These are phyloP conservation scores for Eupithecia inturbata DNA, from an alignment of 2,888 invertebrate genomes.

Conservation along the genomic window DNA sequence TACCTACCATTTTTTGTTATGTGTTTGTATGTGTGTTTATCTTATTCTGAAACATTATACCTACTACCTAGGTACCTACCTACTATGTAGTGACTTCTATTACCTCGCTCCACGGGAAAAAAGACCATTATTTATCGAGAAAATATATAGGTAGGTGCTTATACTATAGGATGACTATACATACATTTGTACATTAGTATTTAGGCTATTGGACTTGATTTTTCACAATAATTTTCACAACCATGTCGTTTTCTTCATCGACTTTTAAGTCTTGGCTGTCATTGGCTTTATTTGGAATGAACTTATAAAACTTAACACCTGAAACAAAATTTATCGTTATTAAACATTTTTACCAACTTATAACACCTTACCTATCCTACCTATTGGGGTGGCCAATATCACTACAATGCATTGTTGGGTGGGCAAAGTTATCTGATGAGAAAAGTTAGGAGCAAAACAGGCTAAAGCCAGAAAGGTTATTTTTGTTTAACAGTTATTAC, in stretches of 20 bases:
- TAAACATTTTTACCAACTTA: not conserved
- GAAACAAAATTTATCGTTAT: slow-evolving; percentile 41
- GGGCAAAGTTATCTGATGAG: not conserved
- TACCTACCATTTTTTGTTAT: no score
- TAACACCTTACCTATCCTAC: not conserved
- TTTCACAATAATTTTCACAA: slow-evolving; percentile 43
- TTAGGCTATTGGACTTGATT: slow-evolving; percentile 25
- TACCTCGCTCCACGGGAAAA: no score
- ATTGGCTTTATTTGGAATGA: slow-evolving; percentile 53
- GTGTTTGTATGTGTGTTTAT: no score
- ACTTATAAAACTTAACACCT: slow-evolving; percentile 77
- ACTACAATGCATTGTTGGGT: not conserved
- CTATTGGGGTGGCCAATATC: not conserved
- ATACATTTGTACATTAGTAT: not conserved
- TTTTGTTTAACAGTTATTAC: no score
- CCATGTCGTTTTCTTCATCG: slow-evolving; percentile 18
- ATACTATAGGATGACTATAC: no score
- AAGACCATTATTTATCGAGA: no score
- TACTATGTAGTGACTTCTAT: no score
- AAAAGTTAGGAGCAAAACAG: not conserved
- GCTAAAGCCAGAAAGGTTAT: no score
- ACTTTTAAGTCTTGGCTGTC: slow-evolving; percentile 16
- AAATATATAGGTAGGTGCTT: no score
- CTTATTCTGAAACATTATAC: no score
- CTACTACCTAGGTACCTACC: no score